Evolutionary conservation across 1,140 invertebrate genomes (phyloP).

Genomic region (Neotoxoptera formosana): DNA sequence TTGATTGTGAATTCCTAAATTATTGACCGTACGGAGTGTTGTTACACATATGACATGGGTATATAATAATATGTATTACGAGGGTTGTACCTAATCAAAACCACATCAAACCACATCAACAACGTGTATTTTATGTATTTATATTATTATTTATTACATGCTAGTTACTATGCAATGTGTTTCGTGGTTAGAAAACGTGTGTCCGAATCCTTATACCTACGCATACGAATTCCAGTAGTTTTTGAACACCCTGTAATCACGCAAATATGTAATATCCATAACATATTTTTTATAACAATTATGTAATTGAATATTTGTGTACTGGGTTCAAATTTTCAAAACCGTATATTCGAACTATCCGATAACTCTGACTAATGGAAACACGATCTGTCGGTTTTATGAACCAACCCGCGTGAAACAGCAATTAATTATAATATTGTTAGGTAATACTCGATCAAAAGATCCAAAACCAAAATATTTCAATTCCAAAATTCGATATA

Average conservation of each 20-base stretch:
- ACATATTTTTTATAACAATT: neutral
- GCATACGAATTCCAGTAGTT: neutral
- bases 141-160: neutral
- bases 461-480: neutral
- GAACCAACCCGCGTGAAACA: neutral
- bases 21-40: neutral
- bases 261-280: neutral
- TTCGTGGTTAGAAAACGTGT: neutral
- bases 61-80: neutral
- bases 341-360: neutral
- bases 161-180: neutral
- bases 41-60: no score
- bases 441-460: no score
- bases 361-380: neutral
- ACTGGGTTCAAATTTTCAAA: no score
- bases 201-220: neutral
- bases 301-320: neutral
- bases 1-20: neutral
- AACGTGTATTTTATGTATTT: neutral
- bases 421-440: no score
- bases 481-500: neutral
- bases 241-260: neutral
- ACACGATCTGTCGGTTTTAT: neutral
- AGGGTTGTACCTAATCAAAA: neutral
- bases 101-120: neutral